Evolutionary conservation across 1,140 invertebrate species (phyloP).

Genomic region (Scylla paramamosain): DNA sequence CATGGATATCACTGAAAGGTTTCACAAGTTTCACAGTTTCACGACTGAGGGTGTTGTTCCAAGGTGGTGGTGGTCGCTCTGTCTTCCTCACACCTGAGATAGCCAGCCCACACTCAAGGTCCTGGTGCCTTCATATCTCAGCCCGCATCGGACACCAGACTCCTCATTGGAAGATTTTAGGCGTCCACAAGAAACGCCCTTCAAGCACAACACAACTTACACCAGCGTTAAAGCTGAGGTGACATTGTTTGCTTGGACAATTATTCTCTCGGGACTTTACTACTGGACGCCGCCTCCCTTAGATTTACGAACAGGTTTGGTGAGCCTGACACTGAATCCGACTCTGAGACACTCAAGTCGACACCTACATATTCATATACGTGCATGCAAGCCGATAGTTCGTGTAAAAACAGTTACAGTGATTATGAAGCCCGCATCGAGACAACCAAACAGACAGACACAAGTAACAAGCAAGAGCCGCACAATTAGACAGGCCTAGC

Average conservation of each 20-base stretch:
- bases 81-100: no score
- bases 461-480: not conserved
- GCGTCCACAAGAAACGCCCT: not conserved
- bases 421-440: not conserved
- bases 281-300: not conserved
- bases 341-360: not conserved
- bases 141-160: not conserved
- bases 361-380: not conserved
- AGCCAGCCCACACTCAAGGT: no score
- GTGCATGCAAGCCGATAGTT: not conserved
- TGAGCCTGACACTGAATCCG: not conserved
- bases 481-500: not conserved
- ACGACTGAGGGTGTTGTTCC: no score
- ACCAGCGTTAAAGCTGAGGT: not conserved
- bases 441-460: not conserved
- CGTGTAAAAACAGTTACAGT: not conserved
- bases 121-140: not conserved
- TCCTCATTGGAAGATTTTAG: not conserved
- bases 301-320: slow-evolving; percentile 12
- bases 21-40: no score
- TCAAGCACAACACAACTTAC: slow-evolving; percentile 10
- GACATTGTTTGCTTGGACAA: slow-evolving; percentile 7
- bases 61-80: no score
- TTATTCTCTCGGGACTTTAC: not conserved
- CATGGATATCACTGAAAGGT: no score